Base-by-base conservation (phyloP, 1,140 invertebrate species). In the Euborellia annulipes region DNA sequence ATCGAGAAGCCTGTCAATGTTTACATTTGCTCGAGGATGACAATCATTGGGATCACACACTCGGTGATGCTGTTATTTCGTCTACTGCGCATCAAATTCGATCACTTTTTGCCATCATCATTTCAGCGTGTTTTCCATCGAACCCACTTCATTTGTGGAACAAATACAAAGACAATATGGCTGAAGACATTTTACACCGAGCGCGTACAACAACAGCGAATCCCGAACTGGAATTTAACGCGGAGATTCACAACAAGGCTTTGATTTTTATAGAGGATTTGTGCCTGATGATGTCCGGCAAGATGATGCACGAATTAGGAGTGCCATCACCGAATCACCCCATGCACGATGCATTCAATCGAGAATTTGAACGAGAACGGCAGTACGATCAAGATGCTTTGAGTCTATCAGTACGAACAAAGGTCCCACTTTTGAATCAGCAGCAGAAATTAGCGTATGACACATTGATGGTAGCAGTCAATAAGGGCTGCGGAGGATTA, bases 321-420 rank as follows among this genome's bases (percentile, higher is more conserved):
- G 60, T 66, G 57, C 47, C 54, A 50, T 41, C 58, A 43, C 59
- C 59, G 13, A 55, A 63, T 60, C 57, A 61, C 49, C 22, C 17
- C 43, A 55, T 55, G 51, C 46, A 58, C 43, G 53, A 60, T 36
- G 71, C 72, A 53, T 75, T 71, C 43, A 56, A 64, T 49, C 52
- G 48, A 23, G 56, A 62, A 43, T 57, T 58, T 49, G 34, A 57
- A 54, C 49, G 58, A 47, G 59, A 65, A 65, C 21, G 47, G 51
- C 49, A 57, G 22, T 58, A 50, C 72, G 53, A 64, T 46, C n/a
- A n/a, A n/a, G n/a, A n/a, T n/a, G n/a, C n/a, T n/a, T n/a, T n/a
- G n/a, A n/a, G n/a, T n/a, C n/a, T n/a, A n/a, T n/a, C n/a, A n/a
- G n/a, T n/a, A n/a, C n/a, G n/a, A n/a, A n/a, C n/a, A n/a, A n/a